Percentiles rank a stretch among this genome's conserved stretches.
Conservation (phyloP, 2,888 invertebrate genomes). For the Phoronis australis region DNA sequence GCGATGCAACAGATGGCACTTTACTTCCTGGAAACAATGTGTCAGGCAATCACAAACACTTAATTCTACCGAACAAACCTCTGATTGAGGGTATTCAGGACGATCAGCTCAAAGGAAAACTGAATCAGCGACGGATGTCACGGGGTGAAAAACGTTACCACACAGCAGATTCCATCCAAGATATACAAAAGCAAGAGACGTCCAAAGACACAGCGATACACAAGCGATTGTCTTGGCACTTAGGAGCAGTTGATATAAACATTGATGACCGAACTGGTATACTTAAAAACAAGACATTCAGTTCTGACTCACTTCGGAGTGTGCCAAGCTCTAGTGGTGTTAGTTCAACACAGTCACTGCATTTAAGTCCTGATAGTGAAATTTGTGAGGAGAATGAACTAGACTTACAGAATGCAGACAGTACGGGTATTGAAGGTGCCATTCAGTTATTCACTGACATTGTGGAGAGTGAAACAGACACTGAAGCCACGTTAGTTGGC, state of each 20-base stretch:
- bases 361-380: conserved; percentile 41
- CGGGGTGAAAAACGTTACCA: conserved; percentile 58
- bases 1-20: too few relatives aligned
- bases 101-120: conserved; percentile 32
- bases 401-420: conserved; percentile 2
- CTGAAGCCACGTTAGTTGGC: too few relatives aligned
- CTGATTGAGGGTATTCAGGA: conserved; percentile 16
- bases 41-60: too few relatives aligned
- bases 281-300: conserved; percentile 39
- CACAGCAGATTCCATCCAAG: conserved; percentile 65
- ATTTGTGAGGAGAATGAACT: conserved; percentile 32
- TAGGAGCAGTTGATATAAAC: conserved; percentile 47
- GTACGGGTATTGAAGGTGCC: not conserved
- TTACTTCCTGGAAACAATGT: too few relatives aligned
- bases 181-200: conserved; percentile 49
- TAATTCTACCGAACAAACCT: not conserved
- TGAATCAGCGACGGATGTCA: conserved; percentile 38
- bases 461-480: not conserved
- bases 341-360: conserved; percentile 53
- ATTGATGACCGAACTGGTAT: conserved; percentile 26
- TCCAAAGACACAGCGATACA: conserved; percentile 56
- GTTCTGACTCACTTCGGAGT: conserved; percentile 52
- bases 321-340: conserved; percentile 55
- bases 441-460: not conserved
- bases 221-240: conserved; percentile 63